Conservation (phyloP, 2,888 invertebrate genomes). For the Terebella lapidaria region DNA sequence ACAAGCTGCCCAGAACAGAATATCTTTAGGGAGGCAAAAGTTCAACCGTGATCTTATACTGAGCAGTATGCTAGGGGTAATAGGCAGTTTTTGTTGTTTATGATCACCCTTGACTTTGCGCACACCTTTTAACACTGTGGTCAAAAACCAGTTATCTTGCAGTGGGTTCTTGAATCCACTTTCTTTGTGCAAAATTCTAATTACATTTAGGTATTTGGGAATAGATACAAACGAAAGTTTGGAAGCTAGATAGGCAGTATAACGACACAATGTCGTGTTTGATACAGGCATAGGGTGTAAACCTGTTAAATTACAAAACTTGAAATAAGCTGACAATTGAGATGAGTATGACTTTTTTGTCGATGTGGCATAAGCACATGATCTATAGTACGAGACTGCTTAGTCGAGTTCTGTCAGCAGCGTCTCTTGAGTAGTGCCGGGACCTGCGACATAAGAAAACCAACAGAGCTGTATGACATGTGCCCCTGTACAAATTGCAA, state of each 20-base stretch:
- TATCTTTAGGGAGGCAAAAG: background rate
- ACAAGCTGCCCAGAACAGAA: background rate
- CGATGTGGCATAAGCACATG: background rate
- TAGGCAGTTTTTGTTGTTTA: background rate
- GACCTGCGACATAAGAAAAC: background rate
- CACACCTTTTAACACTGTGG: background rate
- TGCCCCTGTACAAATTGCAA: background rate
- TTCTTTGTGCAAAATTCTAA: background rate
- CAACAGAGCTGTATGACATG: background rate
- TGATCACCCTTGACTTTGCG: background rate
- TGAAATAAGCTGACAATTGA: background rate
- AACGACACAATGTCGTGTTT: background rate
- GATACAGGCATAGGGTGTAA: background rate
- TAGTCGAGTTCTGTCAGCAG: background rate
- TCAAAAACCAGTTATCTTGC: background rate
- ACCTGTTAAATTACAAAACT: background rate
- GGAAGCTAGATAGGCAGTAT: background rate
- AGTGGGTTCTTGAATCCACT: background rate
- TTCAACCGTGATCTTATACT: background rate
- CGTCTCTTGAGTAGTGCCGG: no score
- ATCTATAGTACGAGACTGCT: background rate
- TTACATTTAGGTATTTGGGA: background rate
- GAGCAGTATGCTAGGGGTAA: background rate
- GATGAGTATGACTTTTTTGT: background rate
- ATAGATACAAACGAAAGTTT: background rate